These are phyloP conservation scores for Cheilinus undulatus DNA, from an alignment of 2,113 vertebrate genomes.

Conservation along the genomic window DNA sequence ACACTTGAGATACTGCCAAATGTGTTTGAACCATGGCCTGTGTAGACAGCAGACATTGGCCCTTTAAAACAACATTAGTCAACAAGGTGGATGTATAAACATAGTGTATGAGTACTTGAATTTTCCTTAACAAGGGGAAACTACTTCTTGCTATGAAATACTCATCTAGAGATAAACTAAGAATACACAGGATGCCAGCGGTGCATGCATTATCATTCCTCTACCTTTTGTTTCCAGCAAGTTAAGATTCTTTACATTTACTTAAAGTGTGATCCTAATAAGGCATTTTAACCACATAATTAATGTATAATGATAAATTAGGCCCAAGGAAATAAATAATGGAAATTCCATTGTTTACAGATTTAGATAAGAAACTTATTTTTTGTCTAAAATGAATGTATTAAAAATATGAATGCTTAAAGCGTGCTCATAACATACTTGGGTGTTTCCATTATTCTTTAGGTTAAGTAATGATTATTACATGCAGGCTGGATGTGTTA, in stretches of 20 bases:
- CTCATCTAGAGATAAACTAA: constrained; percentile 6
- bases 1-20: constrained; percentile 60
- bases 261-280: constrained; percentile 9
- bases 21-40: constrained; percentile 46
- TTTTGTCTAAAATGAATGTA: constrained; percentile 3
- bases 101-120: constrained; percentile 37
- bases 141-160: neutral
- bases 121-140: constrained; percentile 7
- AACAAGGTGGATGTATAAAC: constrained; percentile 18
- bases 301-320: constrained; percentile 4
- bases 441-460: constrained; percentile 19
- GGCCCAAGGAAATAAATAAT: neutral
- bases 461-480: constrained; percentile 10
- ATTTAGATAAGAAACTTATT: no score
- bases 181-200: neutral
- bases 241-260: neutral
- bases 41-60: constrained; percentile 41
- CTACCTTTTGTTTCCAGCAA: constrained; percentile 20
- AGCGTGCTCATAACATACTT: constrained; percentile 47
- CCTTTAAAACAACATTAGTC: constrained; percentile 23
- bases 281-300: constrained; percentile 41
- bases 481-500: constrained; percentile 1
- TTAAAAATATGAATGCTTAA: constrained; percentile 25
- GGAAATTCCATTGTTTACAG: neutral
- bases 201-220: constrained; percentile 32